These are phyloP conservation scores for Coptodon rendalli DNA, from an alignment of 2,113 vertebrate genomes.

Conservation along the genomic window DNA sequence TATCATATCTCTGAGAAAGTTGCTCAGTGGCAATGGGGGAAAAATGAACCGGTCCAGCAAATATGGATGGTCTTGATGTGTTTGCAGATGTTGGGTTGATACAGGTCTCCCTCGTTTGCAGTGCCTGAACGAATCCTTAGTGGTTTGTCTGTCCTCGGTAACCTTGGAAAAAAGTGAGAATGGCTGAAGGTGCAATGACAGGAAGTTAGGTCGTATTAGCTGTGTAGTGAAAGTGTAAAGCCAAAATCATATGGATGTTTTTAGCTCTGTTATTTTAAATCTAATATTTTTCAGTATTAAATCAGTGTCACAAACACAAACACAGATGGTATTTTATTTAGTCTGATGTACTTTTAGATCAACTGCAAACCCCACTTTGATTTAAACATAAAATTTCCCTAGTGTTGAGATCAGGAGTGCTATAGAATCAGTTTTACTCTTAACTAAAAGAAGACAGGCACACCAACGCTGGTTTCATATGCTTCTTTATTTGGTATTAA, in stretches of 20 bases:
- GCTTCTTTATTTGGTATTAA: not conserved
- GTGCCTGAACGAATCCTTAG: not conserved
- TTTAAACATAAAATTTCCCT: not conserved
- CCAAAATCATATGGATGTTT: not conserved
- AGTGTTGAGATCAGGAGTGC: not conserved
- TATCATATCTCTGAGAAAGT: constrained; percentile 43
- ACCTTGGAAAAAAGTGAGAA: constrained; percentile 42
- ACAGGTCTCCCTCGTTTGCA: not conserved
- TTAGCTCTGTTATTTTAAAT: not conserved
- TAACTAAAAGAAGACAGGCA: not conserved
- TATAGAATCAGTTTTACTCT: not conserved
- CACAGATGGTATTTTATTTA: not conserved
- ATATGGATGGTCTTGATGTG: constrained; percentile 24
- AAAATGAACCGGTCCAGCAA: not conserved
- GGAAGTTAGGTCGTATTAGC: constrained; percentile 16
- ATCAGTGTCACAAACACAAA: not conserved
- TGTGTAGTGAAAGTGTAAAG: not conserved
- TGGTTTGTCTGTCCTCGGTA: constrained; percentile 13
- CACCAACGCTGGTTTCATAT: not conserved
- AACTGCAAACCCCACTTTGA: not conserved
- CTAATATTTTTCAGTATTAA: not conserved
- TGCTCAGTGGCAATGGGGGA: constrained; percentile 5
- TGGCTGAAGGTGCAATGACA: constrained; percentile 30
- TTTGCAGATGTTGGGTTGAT: constrained; percentile 47
- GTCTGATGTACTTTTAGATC: not conserved